Base-by-base conservation (phyloP, 2,113 vertebrate species). In the Delphinapterus leucas region DNA sequence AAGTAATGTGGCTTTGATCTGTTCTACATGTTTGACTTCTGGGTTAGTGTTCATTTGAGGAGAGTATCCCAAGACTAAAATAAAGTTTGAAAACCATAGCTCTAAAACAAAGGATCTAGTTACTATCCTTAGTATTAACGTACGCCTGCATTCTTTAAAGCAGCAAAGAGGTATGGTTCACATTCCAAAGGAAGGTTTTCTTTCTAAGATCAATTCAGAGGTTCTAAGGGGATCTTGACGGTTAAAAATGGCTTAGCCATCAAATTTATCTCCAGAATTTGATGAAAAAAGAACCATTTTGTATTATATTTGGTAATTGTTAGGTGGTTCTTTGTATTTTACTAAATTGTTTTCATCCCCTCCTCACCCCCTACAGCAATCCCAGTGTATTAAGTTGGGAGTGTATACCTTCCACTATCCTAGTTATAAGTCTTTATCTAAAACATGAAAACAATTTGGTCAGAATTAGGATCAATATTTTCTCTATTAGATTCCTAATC, bases 181-280 rank as follows among this genome's bases (percentile, higher is more conserved):
- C 23, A 33, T 91, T 90, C 55, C 63, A 55, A 87, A 90, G 73
- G n/a, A 86, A 90, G 6, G 20, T 87, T 88, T 58, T 82, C 60
- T 90, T 84, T 83, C 85, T 82, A 86, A 65, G 33, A n/a, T 84
- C 17, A 79, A 55, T 73, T 93, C 33, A 97, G 33, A 68, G 44
- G 79, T 67, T 79, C 38, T 31, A 73, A 84, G 61, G 58, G 70
- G 82, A 85, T 90, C 13, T 61, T 70, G n/a, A 33, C 47, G 17
- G 41, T 63, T 87, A 87, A 86, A 94, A 73, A 68, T 53, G 55
- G 23, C 49, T 77, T 68, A 38, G 74, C 58, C 23, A 58, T 81
- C 41, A 95, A 73, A 87, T 86, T 86, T 91, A 38, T 91, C 71
- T 84, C 47, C 0, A 74, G 58, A 77, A 88, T 25, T 93, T 85